phyloP scores from a whole-genome alignment of 2,888 invertebrate species.

The Omphaloscelis lunosa region DNA sequence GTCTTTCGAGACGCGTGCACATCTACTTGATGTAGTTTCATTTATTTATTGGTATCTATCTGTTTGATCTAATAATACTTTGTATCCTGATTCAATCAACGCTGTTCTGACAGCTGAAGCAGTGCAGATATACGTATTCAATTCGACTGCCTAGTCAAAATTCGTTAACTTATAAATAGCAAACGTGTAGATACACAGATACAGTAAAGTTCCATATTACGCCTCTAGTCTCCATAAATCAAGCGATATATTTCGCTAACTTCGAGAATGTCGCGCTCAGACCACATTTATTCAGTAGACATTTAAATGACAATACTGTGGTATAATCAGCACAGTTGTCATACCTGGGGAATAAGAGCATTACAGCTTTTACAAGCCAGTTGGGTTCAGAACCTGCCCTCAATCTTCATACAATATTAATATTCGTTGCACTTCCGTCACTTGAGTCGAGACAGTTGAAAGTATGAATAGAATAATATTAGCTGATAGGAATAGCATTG shows the following conservation, averaged over 20 bases:
- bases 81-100: constrained; percentile 14
- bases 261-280: constrained; percentile 50
- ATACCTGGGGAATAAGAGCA: constrained; percentile 44
- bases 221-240: constrained; percentile 41
- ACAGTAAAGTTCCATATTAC: constrained; percentile 6
- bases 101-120: not conserved
- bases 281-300: constrained; percentile 42
- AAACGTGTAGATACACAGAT: not conserved
- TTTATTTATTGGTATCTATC: not conserved
- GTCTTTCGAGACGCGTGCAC: not conserved
- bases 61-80: not conserved
- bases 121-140: not conserved
- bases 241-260: constrained; percentile 38
- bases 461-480: constrained; percentile 32
- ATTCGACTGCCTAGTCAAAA: not conserved
- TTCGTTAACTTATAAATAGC: not conserved
- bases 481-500: not conserved
- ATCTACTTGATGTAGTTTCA: not conserved
- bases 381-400: constrained; percentile 37
- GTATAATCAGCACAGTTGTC: constrained; percentile 61
- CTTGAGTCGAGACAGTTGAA: constrained; percentile 9
- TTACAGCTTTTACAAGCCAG: constrained; percentile 32
- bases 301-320: constrained; percentile 60
- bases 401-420: constrained; percentile 47
- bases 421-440: constrained; percentile 36